Percentiles rank a stretch among this genome's conserved stretches.
These are phyloP conservation scores for Aleiodes alternator DNA, from an alignment of 2,888 invertebrate species.

Conservation along the genomic window DNA sequence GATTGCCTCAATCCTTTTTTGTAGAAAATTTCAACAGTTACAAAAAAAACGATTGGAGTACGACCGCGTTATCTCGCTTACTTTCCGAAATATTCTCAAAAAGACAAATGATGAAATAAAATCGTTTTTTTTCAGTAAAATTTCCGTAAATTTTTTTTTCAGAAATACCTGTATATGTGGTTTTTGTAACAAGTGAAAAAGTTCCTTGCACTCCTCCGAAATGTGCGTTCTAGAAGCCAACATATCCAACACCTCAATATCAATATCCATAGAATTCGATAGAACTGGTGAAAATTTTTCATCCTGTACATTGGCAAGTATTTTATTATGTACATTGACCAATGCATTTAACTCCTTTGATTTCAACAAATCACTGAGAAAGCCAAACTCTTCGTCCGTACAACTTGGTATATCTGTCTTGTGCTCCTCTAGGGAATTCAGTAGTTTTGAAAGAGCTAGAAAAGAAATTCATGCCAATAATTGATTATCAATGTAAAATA, in stretches of 20 bases:
- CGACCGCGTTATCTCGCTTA: no score
- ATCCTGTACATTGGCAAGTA: conserved; percentile 88
- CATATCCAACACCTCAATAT: conserved; percentile 88
- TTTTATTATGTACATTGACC: conserved; percentile 93
- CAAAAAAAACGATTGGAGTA: no score
- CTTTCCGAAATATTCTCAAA: no score
- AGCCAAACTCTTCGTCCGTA: conserved; percentile 89
- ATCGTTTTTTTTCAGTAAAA: no score
- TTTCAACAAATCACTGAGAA: conserved; percentile 88
- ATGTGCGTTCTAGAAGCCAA: conserved; percentile 81
- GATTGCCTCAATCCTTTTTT: no score
- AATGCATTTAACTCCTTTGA: conserved; percentile 93
- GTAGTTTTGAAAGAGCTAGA: conserved; percentile 86
- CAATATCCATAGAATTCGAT: conserved; percentile 86
- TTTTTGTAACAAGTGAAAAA: conserved; percentile 87
- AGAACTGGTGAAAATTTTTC: conserved; percentile 89
- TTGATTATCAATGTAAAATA: conserved; percentile 32
- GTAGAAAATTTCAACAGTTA: no score
- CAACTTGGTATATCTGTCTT: conserved; percentile 82
- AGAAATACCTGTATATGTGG: conserved; percentile 88
- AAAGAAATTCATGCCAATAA: conserved; percentile 62
- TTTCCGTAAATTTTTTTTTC: background rate
- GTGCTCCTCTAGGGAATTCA: conserved; percentile 89
- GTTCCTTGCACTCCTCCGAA: conserved; percentile 87
- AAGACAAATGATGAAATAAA: no score